Conservation (phyloP, 64 coral and sea anemone species). For the Actinia equina region DNA sequence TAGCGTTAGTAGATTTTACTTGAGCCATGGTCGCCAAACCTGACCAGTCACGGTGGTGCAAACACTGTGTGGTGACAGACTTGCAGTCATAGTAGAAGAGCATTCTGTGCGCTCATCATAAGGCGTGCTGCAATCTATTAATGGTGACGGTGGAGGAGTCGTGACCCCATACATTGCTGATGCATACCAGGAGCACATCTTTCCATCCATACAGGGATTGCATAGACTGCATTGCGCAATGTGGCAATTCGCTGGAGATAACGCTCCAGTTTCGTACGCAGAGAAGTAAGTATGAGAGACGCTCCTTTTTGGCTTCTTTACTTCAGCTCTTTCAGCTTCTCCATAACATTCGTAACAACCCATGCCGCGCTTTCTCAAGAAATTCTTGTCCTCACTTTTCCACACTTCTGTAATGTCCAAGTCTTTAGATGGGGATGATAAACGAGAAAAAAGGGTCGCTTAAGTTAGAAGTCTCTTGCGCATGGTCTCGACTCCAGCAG, state of each 20-base stretch:
- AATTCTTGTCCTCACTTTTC: background rate
- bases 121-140: background rate
- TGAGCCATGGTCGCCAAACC: constrained; percentile 1
- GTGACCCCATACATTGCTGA: background rate
- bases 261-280: background rate
- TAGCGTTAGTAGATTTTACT: background rate
- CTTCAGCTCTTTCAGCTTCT: background rate
- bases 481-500: too few species aligned
- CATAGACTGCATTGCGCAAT: background rate
- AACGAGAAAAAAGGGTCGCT: background rate
- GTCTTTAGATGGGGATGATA: background rate
- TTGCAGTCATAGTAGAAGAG: background rate
- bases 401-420: background rate
- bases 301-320: background rate
- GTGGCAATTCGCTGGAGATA: background rate
- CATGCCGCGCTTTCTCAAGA: background rate
- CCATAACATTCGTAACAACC: background rate
- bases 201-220: background rate
- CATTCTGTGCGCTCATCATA: background rate
- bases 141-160: background rate
- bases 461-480: too few species aligned
- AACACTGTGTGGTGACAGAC: background rate
- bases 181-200: background rate
- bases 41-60: background rate
- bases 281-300: background rate